These are phyloP conservation scores for Monochamus alternatus DNA, from an alignment of 2,888 invertebrate genomes.

Conservation along the genomic window DNA sequence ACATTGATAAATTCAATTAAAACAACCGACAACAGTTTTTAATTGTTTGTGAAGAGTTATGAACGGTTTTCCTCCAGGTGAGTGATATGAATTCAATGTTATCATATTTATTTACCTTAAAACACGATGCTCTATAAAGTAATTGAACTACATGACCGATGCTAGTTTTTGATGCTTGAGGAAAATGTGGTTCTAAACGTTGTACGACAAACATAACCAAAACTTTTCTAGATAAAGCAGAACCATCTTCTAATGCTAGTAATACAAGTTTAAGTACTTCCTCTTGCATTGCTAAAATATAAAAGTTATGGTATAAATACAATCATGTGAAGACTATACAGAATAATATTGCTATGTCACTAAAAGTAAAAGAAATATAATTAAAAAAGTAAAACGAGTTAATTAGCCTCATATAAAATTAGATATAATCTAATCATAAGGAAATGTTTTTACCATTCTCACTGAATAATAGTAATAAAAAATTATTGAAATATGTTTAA, in stretches of 20 bases:
- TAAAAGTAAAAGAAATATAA: too few species aligned
- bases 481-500: not conserved
- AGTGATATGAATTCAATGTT: not conserved
- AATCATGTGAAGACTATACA: too few species aligned
- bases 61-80: too few species aligned
- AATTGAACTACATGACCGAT: constrained; percentile 99
- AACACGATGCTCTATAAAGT: constrained; percentile 97
- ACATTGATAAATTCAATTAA: too few species aligned
- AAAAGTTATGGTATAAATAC: not conserved
- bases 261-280: constrained; percentile 96
- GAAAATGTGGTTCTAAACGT: constrained; percentile 94
- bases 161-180: constrained; percentile 98
- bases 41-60: too few species aligned
- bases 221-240: constrained; percentile 93
- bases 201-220: constrained; percentile 99
- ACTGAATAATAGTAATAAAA: too few species aligned
- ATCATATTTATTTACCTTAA: constrained; percentile 81
- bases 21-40: too few species aligned
- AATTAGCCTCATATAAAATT: too few species aligned
- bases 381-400: too few species aligned
- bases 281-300: constrained; percentile 91
- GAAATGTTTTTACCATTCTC: too few species aligned
- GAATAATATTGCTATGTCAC: too few species aligned
- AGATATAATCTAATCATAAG: too few species aligned
- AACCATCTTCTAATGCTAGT: constrained; percentile 95